These are phyloP conservation scores for Morinoia aosen DNA, from an alignment of 2,888 invertebrate genomes.

Conservation along the genomic window DNA sequence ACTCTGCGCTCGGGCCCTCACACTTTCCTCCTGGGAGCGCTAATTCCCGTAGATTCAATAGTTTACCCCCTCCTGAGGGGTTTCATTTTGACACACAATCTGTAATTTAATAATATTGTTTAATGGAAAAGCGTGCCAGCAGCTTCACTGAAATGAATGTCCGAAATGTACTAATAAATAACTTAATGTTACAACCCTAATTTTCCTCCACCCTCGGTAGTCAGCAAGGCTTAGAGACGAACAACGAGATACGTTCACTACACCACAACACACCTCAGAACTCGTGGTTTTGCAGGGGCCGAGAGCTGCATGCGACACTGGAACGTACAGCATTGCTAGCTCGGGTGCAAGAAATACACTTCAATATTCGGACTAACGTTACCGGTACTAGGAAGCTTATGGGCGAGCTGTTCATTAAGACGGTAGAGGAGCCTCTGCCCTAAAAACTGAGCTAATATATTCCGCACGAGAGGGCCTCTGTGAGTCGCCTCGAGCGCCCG, in stretches of 20 bases:
- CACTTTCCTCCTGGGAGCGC: too few species aligned
- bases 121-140: too few species aligned
- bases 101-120: not conserved
- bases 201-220: not conserved
- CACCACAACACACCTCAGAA: not conserved
- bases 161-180: not conserved
- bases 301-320: not conserved
- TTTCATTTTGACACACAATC: not conserved
- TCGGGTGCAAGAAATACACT: not conserved
- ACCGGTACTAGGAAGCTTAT: conserved; percentile 10
- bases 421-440: conserved; percentile 12
- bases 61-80: too few species aligned
- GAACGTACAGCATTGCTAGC: not conserved
- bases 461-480: not conserved
- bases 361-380: conserved; percentile 17
- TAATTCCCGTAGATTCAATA: too few species aligned
- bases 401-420: conserved; percentile 31
- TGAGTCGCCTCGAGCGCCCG: not conserved
- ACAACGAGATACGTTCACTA: not conserved
- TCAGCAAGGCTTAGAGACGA: not conserved
- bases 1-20: too few species aligned
- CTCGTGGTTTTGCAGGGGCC: not conserved
- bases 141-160: too few species aligned
- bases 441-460: conserved; percentile 38
- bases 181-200: not conserved